Conservation (phyloP, 2,888 invertebrate species). For the Apamea epomidion region DNA sequence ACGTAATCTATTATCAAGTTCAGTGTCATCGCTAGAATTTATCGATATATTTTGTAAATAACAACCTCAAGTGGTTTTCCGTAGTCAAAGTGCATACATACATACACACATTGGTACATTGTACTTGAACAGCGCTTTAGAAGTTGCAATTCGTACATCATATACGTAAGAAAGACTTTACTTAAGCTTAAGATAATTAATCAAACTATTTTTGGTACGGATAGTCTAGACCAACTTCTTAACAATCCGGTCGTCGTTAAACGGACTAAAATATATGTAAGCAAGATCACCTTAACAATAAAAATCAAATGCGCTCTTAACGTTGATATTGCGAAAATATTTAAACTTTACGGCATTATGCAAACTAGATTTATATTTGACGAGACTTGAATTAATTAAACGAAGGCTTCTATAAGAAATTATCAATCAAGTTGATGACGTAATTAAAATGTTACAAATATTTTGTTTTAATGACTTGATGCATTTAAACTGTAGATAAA, state of each 20-base stretch:
- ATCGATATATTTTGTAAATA: background rate
- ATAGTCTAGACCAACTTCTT: background rate
- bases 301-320: background rate
- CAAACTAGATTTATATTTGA: constrained; percentile 25
- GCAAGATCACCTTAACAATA: background rate
- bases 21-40: constrained; percentile 1
- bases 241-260: background rate
- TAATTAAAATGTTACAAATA: background rate
- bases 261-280: background rate
- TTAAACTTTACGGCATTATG: background rate
- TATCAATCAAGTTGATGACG: background rate
- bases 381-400: background rate
- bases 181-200: background rate
- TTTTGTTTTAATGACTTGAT: constrained; percentile 2
- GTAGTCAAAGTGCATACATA: background rate
- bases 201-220: background rate
- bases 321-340: background rate
- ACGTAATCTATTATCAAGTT: constrained; percentile 22
- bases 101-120: background rate
- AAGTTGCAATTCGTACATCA: background rate
- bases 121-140: background rate
- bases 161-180: background rate
- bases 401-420: background rate
- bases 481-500: background rate
- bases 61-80: background rate